Evolutionary conservation across 2,888 invertebrate species (phyloP).

Genomic region (Invenusta paracnida): DNA sequence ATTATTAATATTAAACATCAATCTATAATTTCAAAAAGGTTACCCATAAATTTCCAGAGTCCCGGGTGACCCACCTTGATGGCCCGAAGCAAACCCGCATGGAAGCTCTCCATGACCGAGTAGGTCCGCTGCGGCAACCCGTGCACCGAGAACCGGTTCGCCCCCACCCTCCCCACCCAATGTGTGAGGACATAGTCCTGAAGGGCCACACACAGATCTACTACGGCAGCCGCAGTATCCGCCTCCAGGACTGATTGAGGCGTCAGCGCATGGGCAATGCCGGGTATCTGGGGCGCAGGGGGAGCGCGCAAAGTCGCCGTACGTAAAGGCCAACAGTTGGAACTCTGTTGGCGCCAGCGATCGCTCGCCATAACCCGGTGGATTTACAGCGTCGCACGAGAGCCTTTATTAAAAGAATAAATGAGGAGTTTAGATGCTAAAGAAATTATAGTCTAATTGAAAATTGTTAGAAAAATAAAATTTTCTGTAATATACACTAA

Average conservation of each 20-base stretch:
- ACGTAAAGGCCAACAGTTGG: background rate
- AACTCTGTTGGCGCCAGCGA: background rate
- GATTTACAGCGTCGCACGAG: background rate
- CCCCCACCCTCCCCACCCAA: too few species aligned
- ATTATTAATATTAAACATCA: too few species aligned
- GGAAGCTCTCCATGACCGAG: background rate
- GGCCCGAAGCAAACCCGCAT: background rate
- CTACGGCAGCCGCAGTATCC: background rate
- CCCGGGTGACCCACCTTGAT: background rate
- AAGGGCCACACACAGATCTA: too few species aligned
- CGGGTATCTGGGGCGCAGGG: background rate
- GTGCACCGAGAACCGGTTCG: background rate
- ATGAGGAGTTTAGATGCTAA: too few species aligned
- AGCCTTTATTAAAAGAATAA: too few species aligned
- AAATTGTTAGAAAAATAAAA: too few species aligned
- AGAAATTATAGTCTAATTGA: too few species aligned
- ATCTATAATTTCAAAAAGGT: too few species aligned
- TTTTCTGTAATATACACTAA: too few species aligned
- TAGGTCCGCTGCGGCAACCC: background rate
- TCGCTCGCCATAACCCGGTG: background rate
- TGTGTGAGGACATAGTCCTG: too few species aligned
- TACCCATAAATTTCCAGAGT: background rate
- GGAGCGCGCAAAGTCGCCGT: background rate
- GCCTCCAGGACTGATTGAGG: background rate
- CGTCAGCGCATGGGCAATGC: background rate